Base-by-base conservation (phyloP, 2,113 vertebrate species). In the Noctilio leporinus region DNA sequence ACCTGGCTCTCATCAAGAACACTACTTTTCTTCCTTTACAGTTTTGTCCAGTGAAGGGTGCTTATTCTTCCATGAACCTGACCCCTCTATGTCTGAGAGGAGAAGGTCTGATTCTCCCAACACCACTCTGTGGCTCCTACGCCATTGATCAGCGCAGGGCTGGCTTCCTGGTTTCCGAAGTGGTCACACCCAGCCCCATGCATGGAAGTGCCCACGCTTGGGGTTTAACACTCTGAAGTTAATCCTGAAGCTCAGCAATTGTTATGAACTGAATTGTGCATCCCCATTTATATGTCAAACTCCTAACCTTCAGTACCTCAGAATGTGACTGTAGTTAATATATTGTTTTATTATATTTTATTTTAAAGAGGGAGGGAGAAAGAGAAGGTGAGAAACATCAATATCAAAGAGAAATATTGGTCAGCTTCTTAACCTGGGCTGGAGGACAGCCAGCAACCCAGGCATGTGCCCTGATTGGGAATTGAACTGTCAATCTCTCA, bases 161-260 rank as follows among this genome's bases (percentile, higher is more conserved):
- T n/a, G 43, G 11, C 86, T 24, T 72, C 49, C 8, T 10, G 17
- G 15, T 4, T n/a, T 35, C 43, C 33, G 38, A 10, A 22, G 57
- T 11, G 4, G 33, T 12, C 51, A 9, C 38, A 40, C 22, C 0
- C 22, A 15, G 26, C 3, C 7, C 38, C 4, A 0, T 4, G 57
- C 67, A 49, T 59, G 82, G 24, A 26, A 43, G 16, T 14, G 45
- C 17, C 35, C 33, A 5, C 2, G 26, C 24, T 40, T 38, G 26
- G 55, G 8, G 26, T 35, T 75, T 47, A 24, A 59, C 7, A 10
- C 20, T 76, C 30, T 82, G 45, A 4, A 28, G 30, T 12, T 76
- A 51, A 40, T 70, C 75, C 86, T 43, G 88, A 92, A 89, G 57
- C 47, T 26, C 62, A 64, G 49, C 9, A 19, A 35, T 64, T 49